phyloP scores from a whole-genome alignment of 1,140 invertebrate genomes.

The Anthonomus grandis region DNA sequence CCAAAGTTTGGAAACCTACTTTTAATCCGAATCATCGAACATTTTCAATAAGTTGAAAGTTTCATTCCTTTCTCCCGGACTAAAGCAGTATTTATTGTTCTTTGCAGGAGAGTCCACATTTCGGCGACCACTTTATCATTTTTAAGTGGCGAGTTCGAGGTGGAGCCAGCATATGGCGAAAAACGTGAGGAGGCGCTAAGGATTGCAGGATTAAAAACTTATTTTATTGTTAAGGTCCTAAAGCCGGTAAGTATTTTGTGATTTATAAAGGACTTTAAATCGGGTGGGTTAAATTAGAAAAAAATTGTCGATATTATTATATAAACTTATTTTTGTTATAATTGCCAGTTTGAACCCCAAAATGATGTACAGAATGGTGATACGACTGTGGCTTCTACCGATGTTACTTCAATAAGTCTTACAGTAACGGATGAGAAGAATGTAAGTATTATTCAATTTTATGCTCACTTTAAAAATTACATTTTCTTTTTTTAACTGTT shows the following conservation, averaged over 20 bases:
- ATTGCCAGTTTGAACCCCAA: constrained; percentile 38
- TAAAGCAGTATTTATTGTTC: constrained; percentile 28
- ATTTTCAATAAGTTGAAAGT: too few species aligned
- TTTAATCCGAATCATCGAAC: too few species aligned
- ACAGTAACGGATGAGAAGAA: constrained; percentile 46
- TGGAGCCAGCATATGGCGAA: constrained; percentile 89
- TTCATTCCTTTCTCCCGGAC: too few species aligned
- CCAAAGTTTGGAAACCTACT: too few species aligned
- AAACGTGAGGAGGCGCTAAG: constrained; percentile 81
- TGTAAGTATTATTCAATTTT: constrained; percentile 16
- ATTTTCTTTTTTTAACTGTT: constrained; percentile 12
- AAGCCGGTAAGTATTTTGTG: constrained; percentile 69
- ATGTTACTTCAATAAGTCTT: constrained; percentile 44
- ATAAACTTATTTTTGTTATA: too few species aligned
- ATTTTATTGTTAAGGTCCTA: constrained; percentile 83
- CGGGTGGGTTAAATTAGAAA: not conserved
- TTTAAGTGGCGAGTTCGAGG: constrained; percentile 90
- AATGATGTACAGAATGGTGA: constrained; percentile 48
- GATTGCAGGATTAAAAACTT: constrained; percentile 85
- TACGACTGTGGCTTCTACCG: constrained; percentile 42
- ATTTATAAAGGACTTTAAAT: not conserved
- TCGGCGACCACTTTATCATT: constrained; percentile 89
- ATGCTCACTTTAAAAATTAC: not conserved
- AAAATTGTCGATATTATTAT: not conserved
- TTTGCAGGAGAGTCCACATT: constrained; percentile 83